Base-by-base conservation (phyloP, 2,797 vertebrate genomes). In the Botia almorhae region DNA sequence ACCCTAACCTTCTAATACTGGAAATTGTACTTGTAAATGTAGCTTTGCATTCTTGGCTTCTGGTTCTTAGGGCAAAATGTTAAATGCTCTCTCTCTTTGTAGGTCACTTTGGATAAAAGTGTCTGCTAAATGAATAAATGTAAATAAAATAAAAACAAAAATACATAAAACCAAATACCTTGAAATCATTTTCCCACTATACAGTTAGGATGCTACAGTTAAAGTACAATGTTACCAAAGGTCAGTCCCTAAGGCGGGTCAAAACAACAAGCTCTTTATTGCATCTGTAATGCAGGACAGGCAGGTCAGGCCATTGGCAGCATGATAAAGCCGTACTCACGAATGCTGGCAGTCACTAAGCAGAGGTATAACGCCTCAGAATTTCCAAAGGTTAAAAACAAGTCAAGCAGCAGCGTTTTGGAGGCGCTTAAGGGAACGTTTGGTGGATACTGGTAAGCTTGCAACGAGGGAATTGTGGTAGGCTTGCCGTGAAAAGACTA, bases 351-450 rank as follows among this genome's bases (percentile, higher is more conserved):
- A 78, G 55, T 2, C 76, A 36, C 8, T 26, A 23, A 63, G 56
- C 56, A 70, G 43, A 78, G 26, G 10, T 61, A 29, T 50, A 78
- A 78, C 2, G 10, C 36, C 39, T 19, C n/a, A 39, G 14, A 69
- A 69, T 77, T 77, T 77, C 64, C 64, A 29, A 16, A 71, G 68
- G 68, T 78, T 70, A 69, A 69, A 77, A 71, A 78, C 56, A 71
- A 78, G 76, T 53, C 46, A 71, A 53, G 76, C 56, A 71, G 56
- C 56, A 71, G 46, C n/a, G 71, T 63, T 71, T 53, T 8, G 19
- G 46, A 71, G 51, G 56, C 2, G 6, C 56, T 70, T 23, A 46
- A n/a, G 55, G 67, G 56, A 26, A 61, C 10, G 26, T 70, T 69
- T 51, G 33, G 56, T 13, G 26, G 58, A 71, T 26, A 8, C 58